Conservation (phyloP, 2,888 invertebrate genomes). For the Hirtodrosophila confusa region DNA sequence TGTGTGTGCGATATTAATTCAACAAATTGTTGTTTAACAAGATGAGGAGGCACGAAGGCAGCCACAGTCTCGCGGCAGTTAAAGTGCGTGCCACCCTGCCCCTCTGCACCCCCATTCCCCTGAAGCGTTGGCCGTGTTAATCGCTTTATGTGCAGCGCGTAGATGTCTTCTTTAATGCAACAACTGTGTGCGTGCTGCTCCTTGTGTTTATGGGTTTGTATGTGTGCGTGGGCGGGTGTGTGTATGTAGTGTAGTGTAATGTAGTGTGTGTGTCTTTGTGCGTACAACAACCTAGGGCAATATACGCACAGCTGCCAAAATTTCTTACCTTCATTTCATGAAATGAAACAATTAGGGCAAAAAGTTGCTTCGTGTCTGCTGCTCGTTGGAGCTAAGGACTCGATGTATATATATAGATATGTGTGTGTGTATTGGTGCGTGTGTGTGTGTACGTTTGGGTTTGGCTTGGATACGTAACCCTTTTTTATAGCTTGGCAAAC, state of each 20-base stretch:
- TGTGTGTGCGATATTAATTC: constrained; percentile 71
- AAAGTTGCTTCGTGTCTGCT: constrained; percentile 71
- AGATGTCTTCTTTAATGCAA: constrained; percentile 77
- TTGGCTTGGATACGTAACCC: constrained; percentile 75
- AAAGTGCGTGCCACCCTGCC: constrained; percentile 39
- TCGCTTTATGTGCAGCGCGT: constrained; percentile 77
- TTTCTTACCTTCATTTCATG: constrained; percentile 79
- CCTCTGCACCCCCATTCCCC: constrained; percentile 19
- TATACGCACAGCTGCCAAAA: constrained; percentile 80
- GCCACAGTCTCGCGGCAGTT: constrained; percentile 68
- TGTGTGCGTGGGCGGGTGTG: constrained; percentile 15
- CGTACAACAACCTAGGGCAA: constrained; percentile 72
- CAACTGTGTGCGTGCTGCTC: constrained; percentile 30
- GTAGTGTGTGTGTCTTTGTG: constrained; percentile 36
- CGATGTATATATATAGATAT: constrained; percentile 8
- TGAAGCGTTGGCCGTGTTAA: constrained; percentile 66
- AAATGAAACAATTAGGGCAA: constrained; percentile 80
- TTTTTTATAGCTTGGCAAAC: constrained; percentile 77
- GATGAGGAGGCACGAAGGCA: constrained; percentile 60
- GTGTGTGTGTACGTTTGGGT: constrained; percentile 37
- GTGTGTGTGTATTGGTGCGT: constrained; percentile 11
- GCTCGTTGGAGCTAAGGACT: constrained; percentile 57
- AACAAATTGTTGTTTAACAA: constrained; percentile 79
- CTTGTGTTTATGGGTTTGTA: background rate
- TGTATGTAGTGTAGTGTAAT: background rate